Evolutionary conservation across 2,113 vertebrate species (phyloP), one percentile per base, ranked within the genome.

Genomic region (Macroglossus sobrinus): DNA sequence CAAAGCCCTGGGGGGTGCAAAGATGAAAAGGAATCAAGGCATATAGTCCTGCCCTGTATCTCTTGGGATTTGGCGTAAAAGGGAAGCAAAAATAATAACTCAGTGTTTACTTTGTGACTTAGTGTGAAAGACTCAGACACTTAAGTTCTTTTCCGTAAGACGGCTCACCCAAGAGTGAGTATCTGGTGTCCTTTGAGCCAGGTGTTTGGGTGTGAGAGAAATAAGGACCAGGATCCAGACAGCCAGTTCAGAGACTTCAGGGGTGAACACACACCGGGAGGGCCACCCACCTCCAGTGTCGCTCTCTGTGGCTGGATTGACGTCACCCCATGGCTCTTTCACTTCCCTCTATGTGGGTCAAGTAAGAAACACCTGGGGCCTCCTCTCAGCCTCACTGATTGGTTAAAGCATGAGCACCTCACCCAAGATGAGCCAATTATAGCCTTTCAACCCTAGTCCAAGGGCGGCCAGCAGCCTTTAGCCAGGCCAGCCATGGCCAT

Each of bases 301-400:
- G 15, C 21, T 5, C 35, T 47, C n/a, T 18, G 5, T 28, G 28
- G 75, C n/a, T 26, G n/a, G 18, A 26, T 1, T 8, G 61, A 47
- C 4, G 7, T 24, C 1, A n/a, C 26, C n/a, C 10, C 5, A 10
- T 2, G 18, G 26, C 55, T 18, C 47, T 16, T 7, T 14, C 3
- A 1, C 10, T 38, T 53, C 33, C 30, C 24, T 59, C 33, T 19
- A 8, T 30, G 18, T 40, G 4, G 28, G 47, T 16, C 50, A 14
- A 14, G 3, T 30, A 47, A 43, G 19, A 85, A 38, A 11, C 11
- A 11, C 16, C 0, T 13, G 26, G n/a, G 43, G 9, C 9, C 66
- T 79, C 26, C 57, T 57, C 21, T 55, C 87, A 18, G 45, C 45
- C 59, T 74, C 26, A 0, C 12, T 30, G 59, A 22, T 30, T 33